Conservation (phyloP, 2,888 invertebrate species). For the Ashinkailepas kermadecensis region DNA sequence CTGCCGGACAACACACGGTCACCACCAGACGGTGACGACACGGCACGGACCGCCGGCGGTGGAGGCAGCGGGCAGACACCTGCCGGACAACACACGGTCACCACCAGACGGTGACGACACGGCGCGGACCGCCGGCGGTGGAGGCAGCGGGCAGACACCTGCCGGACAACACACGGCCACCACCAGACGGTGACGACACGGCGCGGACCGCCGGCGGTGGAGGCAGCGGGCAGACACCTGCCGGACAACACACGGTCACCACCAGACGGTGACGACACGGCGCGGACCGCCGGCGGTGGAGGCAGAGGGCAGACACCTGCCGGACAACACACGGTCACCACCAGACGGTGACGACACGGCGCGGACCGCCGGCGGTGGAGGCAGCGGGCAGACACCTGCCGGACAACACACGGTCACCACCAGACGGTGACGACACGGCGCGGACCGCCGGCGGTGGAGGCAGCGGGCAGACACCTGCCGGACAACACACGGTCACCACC, state of each 20-base stretch:
- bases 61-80: background rate
- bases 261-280: background rate
- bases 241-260: background rate
- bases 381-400: background rate
- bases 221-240: background rate
- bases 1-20: background rate
- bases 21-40: background rate
- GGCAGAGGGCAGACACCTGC: background rate
- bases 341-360: background rate
- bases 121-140: background rate
- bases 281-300: background rate
- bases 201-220: background rate
- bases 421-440: background rate
- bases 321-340: background rate
- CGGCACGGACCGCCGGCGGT: background rate
- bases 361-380: background rate
- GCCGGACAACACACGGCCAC: background rate
- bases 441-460: background rate
- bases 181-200: background rate
- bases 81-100: background rate
- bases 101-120: background rate
- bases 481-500: background rate
- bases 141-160: background rate
- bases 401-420: background rate
- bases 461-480: background rate